These are phyloP conservation scores for Pseudoips prasinana DNA, from an alignment of 2,888 invertebrate genomes.

Conservation along the genomic window DNA sequence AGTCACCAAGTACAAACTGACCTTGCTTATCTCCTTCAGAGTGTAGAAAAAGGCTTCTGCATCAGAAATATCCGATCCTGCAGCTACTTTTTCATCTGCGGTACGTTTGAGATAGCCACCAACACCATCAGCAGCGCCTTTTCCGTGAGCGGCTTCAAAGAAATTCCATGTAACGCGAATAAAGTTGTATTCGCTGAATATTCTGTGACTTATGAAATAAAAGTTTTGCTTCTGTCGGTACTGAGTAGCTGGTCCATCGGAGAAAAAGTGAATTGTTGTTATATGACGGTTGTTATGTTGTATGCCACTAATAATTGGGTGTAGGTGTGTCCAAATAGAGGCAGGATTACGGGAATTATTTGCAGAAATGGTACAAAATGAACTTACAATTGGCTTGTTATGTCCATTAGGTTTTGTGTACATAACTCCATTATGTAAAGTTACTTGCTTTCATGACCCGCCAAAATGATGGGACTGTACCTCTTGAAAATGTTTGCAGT, in stretches of 20 bases:
- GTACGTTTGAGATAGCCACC: slow-evolving; percentile 1
- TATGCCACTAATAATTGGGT: slow-evolving; percentile 1
- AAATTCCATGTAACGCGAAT: slow-evolving; percentile 5
- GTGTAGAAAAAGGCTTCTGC: background rate
- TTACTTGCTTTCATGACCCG: background rate
- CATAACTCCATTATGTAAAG: slow-evolving; percentile 1
- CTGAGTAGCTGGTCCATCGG: slow-evolving; percentile 5
- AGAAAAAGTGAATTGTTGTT: slow-evolving; percentile 2
- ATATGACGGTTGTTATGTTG: background rate
- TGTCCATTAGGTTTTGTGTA: background rate
- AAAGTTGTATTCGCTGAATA: slow-evolving; percentile 3
- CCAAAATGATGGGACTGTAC: slow-evolving; percentile 5
- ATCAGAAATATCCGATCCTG: slow-evolving; percentile 2
- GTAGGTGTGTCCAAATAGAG: slow-evolving; percentile 6
- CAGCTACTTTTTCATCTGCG: slow-evolving; percentile 1
- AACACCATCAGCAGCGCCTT: slow-evolving; percentile 2
- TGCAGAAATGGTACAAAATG: slow-evolving; percentile 2
- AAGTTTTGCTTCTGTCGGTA: slow-evolving; percentile 7
- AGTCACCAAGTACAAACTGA: slow-evolving; percentile 1
- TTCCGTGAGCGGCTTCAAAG: slow-evolving; percentile 6
- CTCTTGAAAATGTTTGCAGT: slow-evolving; percentile 2
- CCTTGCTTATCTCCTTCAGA: background rate
- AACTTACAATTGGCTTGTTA: background rate
- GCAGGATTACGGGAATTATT: slow-evolving; percentile 3
- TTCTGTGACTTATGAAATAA: slow-evolving; percentile 1